Evolutionary conservation across 1,140 invertebrate species (phyloP), one percentile per base, ranked within the genome.

Genomic region (Bombyx mori): DNA sequence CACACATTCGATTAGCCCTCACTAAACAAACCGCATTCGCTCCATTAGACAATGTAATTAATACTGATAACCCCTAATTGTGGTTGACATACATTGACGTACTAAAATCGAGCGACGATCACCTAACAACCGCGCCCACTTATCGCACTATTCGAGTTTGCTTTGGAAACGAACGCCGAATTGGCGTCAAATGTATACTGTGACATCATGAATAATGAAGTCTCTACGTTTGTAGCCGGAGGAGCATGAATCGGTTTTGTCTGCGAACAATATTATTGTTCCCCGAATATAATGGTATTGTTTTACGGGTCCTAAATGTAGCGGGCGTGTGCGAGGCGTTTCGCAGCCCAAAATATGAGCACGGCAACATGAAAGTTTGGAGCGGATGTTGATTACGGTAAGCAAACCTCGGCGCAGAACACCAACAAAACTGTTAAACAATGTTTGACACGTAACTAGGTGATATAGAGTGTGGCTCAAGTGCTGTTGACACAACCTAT

Each of bases 381-480:
- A 44, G 44, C 54, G 26, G 45, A 52, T 56, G 53, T 60, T 64
- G 68, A 65, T 66, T 68, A 65, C 54, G 57, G 64, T 61, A 56
- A 65, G 60, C 69, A 68, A 62, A 52, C 26, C 26, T 35, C 26
- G 26, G 61, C 66, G 55, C 63, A 65, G 61, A 73, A 73, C 63
- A 73, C 65, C 61, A 77, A 71, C 70, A 74, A 72, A 82, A 77
- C 62, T 63, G 63, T 66, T 76, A 73, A 77, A 82, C 79, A 78
- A 73, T 78, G 77, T 82, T 75, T 75, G 70, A 75, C 74, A 79
- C 73, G 75, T 72, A 79, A 76, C 76, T 69, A 80, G 68, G 73
- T 73, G 71, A 68, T 74, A 73, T 70, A 71, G 70, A 69, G 76
- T 73, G 69, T 66, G 70, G 66, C 66, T 71, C 65, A 63, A 60